These are phyloP conservation scores for Petrosia ficiformis DNA, from an alignment of 37 sponge, comb jelly and placozoan genomes.

Conservation along the genomic window DNA sequence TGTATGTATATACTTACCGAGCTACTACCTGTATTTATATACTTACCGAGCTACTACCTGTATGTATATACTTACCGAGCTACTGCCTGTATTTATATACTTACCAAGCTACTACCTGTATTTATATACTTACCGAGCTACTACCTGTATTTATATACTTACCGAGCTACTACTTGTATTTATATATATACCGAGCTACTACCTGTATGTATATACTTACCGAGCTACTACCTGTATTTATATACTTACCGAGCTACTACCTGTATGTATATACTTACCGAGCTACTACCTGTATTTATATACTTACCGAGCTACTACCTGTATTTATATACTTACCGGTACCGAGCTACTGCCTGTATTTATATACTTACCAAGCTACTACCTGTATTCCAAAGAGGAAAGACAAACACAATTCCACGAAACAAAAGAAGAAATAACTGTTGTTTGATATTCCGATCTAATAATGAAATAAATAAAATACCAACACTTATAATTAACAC, in stretches of 20 bases:
- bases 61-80: neutral
- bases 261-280: no score
- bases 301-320: neutral
- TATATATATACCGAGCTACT: neutral
- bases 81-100: neutral
- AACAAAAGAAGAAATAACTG: conserved; percentile 66
- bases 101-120: no score
- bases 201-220: no score
- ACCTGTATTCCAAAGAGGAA: conserved; percentile 43
- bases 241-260: neutral
- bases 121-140: neutral
- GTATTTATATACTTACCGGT: neutral
- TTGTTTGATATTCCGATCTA: conserved; percentile 62
- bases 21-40: neutral
- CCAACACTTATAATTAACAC: no score
- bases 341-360: neutral
- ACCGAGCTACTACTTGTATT: neutral
- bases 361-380: neutral
- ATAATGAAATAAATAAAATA: neutral
- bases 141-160: neutral
- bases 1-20: neutral
- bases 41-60: no score
- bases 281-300: neutral
- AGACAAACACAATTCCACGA: conserved; percentile 73
- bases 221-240: neutral